These are phyloP conservation scores for Delichon dasypus DNA, from an alignment of 2,797 vertebrate species.

Conservation along the genomic window DNA sequence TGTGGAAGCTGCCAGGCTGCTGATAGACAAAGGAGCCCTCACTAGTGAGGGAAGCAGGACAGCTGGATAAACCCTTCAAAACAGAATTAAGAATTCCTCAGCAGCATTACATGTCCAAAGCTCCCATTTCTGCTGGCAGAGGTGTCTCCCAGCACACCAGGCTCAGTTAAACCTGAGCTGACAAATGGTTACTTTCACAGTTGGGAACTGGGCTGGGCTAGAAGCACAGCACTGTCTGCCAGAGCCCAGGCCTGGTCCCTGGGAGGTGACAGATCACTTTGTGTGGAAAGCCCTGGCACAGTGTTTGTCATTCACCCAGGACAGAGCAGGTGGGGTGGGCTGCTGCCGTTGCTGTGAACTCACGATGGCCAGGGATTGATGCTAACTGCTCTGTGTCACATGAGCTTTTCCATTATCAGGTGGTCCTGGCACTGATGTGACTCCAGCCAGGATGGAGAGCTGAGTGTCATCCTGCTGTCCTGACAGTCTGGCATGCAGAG, in stretches of 20 bases:
- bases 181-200: background rate
- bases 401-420: background rate
- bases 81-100: background rate
- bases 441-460: background rate
- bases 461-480: background rate
- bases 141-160: background rate
- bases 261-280: background rate
- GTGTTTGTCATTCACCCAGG: background rate
- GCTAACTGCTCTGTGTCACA: rapidly evolving
- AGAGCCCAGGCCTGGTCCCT: background rate
- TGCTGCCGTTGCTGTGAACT: background rate
- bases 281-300: background rate
- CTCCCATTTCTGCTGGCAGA: background rate
- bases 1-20: background rate
- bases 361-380: rapidly evolving
- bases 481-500: background rate
- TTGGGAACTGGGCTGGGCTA: background rate
- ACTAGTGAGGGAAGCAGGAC: background rate
- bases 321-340: background rate
- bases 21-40: background rate
- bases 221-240: background rate
- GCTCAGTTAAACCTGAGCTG: background rate
- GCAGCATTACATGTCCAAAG: background rate
- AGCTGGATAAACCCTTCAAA: background rate
- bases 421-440: background rate